Conservation (phyloP, 2,888 invertebrate genomes). For the Parnassius smintheus region DNA sequence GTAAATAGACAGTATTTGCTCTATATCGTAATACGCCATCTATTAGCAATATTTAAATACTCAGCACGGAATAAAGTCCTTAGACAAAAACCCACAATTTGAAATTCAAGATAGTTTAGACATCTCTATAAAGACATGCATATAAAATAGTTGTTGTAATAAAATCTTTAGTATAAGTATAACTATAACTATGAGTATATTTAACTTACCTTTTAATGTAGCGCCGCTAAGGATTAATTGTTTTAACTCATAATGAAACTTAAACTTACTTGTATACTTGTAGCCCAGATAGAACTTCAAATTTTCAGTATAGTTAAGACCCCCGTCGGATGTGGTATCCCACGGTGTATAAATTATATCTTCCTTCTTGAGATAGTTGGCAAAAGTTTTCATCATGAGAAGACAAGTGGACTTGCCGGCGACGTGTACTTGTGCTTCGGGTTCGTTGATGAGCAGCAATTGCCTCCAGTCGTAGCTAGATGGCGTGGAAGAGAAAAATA, state of each 20-base stretch:
- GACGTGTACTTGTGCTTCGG: slow-evolving; percentile 84
- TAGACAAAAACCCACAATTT: no score
- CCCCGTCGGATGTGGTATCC: slow-evolving; percentile 82
- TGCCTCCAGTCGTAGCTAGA: slow-evolving; percentile 86
- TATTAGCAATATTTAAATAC: no score
- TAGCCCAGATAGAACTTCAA: slow-evolving; percentile 84
- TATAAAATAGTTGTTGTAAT: no score
- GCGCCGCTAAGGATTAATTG: no score
- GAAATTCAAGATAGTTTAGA: no score
- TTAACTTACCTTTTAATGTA: background rate
- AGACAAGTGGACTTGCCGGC: slow-evolving; percentile 87
- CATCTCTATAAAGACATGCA: no score
- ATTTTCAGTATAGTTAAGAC: slow-evolving; percentile 81
- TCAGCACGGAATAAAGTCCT: no score
- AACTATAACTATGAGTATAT: no score
- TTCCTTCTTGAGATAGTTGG: slow-evolving; percentile 78
- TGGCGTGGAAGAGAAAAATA: slow-evolving; percentile 58
- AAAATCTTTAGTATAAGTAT: no score
- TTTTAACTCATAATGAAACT: no score
- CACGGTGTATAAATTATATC: slow-evolving; percentile 78
- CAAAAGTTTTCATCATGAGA: slow-evolving; percentile 87
- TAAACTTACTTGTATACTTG: slow-evolving; percentile 86
- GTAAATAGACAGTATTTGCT: no score
- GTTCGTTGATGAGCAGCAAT: slow-evolving; percentile 87
- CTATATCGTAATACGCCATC: no score